Evolutionary conservation across 1,140 invertebrate species (phyloP).

Genomic region (Megalopta genalis): DNA sequence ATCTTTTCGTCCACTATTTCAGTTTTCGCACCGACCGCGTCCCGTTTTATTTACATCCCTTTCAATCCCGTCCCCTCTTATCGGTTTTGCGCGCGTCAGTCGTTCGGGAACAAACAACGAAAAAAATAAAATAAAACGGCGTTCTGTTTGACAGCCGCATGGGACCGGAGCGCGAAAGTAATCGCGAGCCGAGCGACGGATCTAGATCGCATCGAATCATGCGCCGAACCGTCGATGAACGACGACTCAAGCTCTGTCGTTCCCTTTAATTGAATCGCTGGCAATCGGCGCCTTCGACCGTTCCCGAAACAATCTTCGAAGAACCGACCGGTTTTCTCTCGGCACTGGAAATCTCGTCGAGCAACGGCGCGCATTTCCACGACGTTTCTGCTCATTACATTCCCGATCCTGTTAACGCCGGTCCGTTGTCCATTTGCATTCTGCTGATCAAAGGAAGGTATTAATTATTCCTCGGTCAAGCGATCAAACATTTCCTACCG

Average conservation of each 20-base stretch:
- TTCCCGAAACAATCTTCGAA: background rate
- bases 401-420: too few species aligned
- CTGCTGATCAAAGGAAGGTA: too few species aligned
- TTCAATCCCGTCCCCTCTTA: constrained; percentile 46
- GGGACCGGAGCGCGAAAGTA: constrained; percentile 46
- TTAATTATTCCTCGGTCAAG: too few species aligned
- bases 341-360: too few species aligned
- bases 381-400: too few species aligned
- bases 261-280: background rate
- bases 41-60: constrained; percentile 32
- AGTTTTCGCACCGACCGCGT: background rate
- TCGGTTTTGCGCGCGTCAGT: constrained; percentile 40
- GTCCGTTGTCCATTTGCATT: too few species aligned
- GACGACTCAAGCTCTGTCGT: background rate
- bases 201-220: constrained; percentile 55
- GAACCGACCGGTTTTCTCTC: too few species aligned
- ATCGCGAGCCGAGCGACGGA: constrained; percentile 40
- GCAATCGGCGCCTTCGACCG: background rate
- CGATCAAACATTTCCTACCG: too few species aligned
- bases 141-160: constrained; percentile 15
- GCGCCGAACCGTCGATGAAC: constrained; percentile 52
- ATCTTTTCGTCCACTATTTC: background rate
- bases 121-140: background rate
- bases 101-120: constrained; percentile 28
- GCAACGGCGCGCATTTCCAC: too few species aligned